Percentiles rank a stretch among this genome's conserved stretches.
These are phyloP conservation scores for Scrobipalpa atriplicella DNA, from an alignment of 2,888 invertebrate genomes.

Conservation along the genomic window DNA sequence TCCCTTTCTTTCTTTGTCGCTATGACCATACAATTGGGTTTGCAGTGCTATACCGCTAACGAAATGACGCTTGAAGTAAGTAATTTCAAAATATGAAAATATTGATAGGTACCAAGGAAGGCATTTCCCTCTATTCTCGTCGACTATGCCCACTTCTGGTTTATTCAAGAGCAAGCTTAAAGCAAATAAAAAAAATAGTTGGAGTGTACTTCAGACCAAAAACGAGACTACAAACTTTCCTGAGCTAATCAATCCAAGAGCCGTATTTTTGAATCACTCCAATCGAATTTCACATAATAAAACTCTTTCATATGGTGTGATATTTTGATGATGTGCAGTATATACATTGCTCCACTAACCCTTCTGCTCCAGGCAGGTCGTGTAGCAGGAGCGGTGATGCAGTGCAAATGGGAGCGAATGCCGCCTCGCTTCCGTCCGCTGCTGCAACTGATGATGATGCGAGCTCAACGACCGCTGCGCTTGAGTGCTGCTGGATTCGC, in stretches of 20 bases:
- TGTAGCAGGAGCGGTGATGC: conserved; percentile 67
- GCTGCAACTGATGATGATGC: conserved; percentile 65
- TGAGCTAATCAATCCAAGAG: no score
- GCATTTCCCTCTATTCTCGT: no score
- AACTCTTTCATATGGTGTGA: no score
- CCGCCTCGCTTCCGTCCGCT: conserved; percentile 53
- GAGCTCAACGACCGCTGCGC: conserved; percentile 70
- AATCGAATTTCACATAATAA: no score
- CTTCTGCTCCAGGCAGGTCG: conserved; percentile 52
- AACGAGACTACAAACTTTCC: no score
- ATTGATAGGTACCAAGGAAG: no score
- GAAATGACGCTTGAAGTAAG: conserved; percentile 70
- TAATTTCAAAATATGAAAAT: no score
- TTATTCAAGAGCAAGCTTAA: no score
- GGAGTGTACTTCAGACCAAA: no score
- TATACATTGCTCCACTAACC: neutral
- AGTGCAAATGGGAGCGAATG: conserved; percentile 69
- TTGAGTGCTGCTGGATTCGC: conserved; percentile 76
- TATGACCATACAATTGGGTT: conserved; percentile 72
- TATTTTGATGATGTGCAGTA: neutral
- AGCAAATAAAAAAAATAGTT: no score
- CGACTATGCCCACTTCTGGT: no score
- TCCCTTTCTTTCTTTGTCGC: conserved; percentile 73
- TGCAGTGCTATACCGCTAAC: conserved; percentile 74
- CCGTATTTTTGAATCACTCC: no score